These are phyloP conservation scores for Hetaerina titia DNA, from an alignment of 2,888 invertebrate species.

Conservation along the genomic window DNA sequence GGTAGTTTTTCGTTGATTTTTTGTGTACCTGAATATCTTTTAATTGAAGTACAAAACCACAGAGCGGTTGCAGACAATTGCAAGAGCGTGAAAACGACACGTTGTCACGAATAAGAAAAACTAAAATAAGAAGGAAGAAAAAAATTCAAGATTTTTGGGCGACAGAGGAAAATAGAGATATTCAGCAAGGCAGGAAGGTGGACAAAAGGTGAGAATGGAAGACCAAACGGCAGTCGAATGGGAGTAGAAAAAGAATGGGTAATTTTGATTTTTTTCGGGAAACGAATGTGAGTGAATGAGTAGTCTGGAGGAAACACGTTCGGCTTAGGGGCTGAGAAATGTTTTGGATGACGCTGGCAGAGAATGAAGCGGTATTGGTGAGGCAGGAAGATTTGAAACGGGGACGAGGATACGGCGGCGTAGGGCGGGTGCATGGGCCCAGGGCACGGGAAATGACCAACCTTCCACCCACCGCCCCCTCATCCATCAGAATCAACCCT, in stretches of 20 bases:
- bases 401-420: background rate
- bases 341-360: background rate
- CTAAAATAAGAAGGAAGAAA: background rate
- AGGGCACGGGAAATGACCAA: background rate
- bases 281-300: conserved; percentile 19
- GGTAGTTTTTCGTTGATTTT: too few species aligned
- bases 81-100: background rate
- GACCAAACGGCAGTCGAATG: conserved; percentile 33
- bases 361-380: background rate
- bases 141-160: background rate
- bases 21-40: background rate
- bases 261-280: conserved; percentile 25
- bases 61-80: background rate
- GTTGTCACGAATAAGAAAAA: background rate
- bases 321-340: background rate
- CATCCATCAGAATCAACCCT: conserved; percentile 67
- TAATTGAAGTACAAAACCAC: background rate
- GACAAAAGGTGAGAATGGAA: background rate
- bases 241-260: background rate
- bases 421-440: background rate
- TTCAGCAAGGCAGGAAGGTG: background rate
- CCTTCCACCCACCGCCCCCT: conserved; percentile 50
- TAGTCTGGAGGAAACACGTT: background rate
- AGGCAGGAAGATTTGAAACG: background rate
- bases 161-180: background rate